Evolutionary conservation across 2,113 vertebrate species (phyloP).

Genomic region (Saimiri boliviensis): DNA sequence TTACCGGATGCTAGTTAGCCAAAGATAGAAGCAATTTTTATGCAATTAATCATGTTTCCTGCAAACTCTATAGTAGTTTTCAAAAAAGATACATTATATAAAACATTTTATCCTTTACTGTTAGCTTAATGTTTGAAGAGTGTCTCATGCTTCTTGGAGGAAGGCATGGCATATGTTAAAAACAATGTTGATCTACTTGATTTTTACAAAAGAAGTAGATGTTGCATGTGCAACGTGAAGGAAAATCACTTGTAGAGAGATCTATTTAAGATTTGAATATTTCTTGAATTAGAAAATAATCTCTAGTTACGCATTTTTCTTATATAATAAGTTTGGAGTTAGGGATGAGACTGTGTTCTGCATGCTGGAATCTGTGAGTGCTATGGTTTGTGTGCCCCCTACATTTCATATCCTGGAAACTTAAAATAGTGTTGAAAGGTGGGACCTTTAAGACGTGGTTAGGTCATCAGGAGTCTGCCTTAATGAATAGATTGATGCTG

Average conservation of each 20-base stretch:
- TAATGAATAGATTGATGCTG: background rate
- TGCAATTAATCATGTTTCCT: conserved; percentile 68
- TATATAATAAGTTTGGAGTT: background rate
- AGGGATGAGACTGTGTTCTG: background rate
- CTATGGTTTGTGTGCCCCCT: background rate
- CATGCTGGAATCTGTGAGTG: background rate
- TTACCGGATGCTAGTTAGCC: conserved; percentile 74
- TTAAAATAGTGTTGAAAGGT: background rate
- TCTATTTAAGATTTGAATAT: background rate
- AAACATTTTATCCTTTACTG: conserved; percentile 42
- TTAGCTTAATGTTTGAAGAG: conserved; percentile 45
- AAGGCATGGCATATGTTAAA: background rate
- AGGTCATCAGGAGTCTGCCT: background rate
- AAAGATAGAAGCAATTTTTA: conserved; percentile 70
- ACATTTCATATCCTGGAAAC: background rate
- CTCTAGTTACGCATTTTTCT: background rate
- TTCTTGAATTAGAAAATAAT: background rate
- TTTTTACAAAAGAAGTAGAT: background rate
- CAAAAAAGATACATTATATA: conserved; percentile 38
- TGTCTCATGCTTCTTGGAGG: conserved; percentile 11
- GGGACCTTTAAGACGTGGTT: background rate
- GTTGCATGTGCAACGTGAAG: background rate
- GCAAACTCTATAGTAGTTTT: conserved; percentile 46
- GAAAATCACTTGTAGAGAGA: background rate
- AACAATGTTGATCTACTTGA: background rate